Evolutionary conservation across 2,113 vertebrate genomes (phyloP).

Genomic region (Syngnathoides biaculeatus): DNA sequence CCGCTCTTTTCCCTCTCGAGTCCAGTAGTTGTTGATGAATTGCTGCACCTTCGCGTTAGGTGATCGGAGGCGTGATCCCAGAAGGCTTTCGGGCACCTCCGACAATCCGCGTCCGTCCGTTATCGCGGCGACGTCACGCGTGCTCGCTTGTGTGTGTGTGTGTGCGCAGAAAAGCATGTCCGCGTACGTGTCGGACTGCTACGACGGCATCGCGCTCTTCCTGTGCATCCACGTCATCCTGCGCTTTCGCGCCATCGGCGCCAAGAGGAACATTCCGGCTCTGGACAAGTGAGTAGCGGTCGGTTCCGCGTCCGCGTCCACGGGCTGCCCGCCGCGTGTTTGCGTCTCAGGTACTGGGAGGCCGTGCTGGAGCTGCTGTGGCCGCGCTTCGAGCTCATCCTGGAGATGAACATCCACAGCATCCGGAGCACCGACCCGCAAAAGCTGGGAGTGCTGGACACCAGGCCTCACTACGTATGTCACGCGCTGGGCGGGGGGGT

Average conservation of each 20-base stretch:
- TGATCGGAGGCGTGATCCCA: too few relatives aligned
- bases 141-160: background rate
- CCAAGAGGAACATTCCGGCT: slow-evolving; percentile 84
- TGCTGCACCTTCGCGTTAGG: too few relatives aligned
- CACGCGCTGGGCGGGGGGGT: too few relatives aligned
- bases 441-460: slow-evolving; percentile 85
- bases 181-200: slow-evolving; percentile 84
- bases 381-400: slow-evolving; percentile 86
- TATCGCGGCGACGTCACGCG: background rate
- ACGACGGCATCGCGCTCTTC: slow-evolving; percentile 89
- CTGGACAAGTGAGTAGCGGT: slow-evolving; percentile 80
- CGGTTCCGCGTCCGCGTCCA: background rate
- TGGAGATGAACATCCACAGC: slow-evolving; percentile 91
- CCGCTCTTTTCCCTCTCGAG: too few relatives aligned
- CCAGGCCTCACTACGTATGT: slow-evolving; percentile 83
- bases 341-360: slow-evolving; percentile 84
- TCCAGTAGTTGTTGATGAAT: too few relatives aligned
- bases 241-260: slow-evolving; percentile 81
- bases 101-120: too few relatives aligned
- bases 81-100: too few relatives aligned
- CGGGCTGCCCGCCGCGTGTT: background rate
- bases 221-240: slow-evolving; percentile 91
- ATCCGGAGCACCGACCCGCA: slow-evolving; percentile 89
- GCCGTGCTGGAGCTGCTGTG: slow-evolving; percentile 83
- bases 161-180: slow-evolving; percentile 82